Evolutionary conservation across 2,888 invertebrate genomes (phyloP), one percentile per base, ranked within the genome.

Genomic region (Tetrapedia diversipes): DNA sequence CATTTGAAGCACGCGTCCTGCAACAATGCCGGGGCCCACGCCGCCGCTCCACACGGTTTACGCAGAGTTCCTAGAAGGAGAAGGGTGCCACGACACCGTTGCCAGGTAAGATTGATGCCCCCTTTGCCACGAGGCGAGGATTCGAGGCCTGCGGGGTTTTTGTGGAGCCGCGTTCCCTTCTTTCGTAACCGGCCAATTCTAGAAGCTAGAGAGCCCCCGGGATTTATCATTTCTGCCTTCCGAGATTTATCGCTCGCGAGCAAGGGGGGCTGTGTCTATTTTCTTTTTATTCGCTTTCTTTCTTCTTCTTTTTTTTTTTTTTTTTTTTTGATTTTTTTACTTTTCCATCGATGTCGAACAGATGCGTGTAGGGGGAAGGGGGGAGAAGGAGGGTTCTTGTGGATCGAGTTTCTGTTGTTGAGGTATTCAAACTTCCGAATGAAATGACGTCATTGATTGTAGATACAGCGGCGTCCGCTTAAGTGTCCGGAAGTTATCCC

Each of bases 11-110:
- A 89, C 79, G 82, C 87, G 65, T 60, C 87, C 54, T 77, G 80
- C 71, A 66, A 59, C 84, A 59, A 73, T 71, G 57, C 68, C 59
- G 77, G 79, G 53, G 76, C 83, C 47, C 86, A 88, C 77, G 70
- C 84, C 51, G 80, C 81, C 61, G 27, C n/a, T n/a, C n/a, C 65
- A 16, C 85, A 81, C 51, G 77, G 76, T 74, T 81, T 88, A 66
- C 87, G 87, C 47, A 83, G 90, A 80, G 85, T 87, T 80, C 90
- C 89, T 66, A 87, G 90, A 81, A 88, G 90, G 83, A 86, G 90
- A 73, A 85, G 89, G 82, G 86, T 85, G 47, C 88, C 87, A 59
- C 86, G 90, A 63, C 90, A 88, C 85, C 88, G 90, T 67, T 89
- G 88, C 80, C 89, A 89, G 89, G 90, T 90, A 70, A 81, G 79